These are phyloP conservation scores for Rhizomys pruinosus DNA, from an alignment of 2,113 vertebrate species.

Conservation along the genomic window DNA sequence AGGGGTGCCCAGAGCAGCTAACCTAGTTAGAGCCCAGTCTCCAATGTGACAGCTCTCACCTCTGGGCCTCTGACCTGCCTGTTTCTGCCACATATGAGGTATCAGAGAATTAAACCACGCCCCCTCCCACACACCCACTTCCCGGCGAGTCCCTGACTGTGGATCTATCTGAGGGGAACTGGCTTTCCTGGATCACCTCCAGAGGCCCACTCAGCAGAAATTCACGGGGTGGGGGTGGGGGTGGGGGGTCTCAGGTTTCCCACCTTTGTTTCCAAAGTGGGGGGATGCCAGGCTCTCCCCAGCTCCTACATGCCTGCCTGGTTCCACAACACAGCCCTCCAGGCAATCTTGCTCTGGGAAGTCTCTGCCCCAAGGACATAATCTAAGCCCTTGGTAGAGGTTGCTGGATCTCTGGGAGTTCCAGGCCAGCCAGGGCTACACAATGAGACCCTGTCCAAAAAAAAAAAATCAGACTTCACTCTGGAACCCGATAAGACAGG, in stretches of 20 bases:
- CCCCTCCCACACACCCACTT: neutral
- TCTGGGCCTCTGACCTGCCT: neutral
- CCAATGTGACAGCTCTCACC: accelerated
- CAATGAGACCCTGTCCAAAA: too few species aligned
- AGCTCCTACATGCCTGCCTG: neutral
- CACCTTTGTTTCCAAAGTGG: neutral
- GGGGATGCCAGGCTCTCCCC: neutral
- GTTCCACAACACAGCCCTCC: neutral
- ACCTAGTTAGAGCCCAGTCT: neutral
- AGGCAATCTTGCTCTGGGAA: neutral
- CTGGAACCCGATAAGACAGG: neutral
- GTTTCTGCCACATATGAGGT: neutral
- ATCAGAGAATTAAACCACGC: too few species aligned
- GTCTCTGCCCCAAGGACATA: neutral
- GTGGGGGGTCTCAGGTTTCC: neutral
- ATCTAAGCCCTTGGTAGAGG: too few species aligned
- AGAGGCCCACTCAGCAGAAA: neutral
- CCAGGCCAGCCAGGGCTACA: too few species aligned
- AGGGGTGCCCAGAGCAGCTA: neutral
- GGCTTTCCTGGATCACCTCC: neutral
- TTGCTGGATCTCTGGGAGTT: too few species aligned
- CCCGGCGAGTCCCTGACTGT: neutral
- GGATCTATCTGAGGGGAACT: neutral
- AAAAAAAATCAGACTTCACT: neutral
- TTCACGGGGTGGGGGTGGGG: neutral